A percentile compares a stretch with the other conserved stretches of the same genome.
Conservation (phyloP, 2,888 invertebrate genomes). For the Leistus spinibarbis region DNA sequence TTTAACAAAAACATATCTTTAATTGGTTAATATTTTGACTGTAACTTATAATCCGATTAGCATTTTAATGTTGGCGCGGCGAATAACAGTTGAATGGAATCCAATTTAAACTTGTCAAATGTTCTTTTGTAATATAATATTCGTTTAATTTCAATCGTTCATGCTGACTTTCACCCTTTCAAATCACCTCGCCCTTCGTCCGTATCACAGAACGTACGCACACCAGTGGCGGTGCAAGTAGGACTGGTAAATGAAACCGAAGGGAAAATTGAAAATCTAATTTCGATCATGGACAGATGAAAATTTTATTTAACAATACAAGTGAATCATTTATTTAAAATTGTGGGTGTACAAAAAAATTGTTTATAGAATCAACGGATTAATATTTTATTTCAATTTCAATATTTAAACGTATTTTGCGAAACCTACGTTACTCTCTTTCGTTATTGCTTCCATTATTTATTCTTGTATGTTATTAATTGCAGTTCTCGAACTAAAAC, state of each 20-base stretch:
- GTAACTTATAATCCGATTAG: conserved; percentile 56
- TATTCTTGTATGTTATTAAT: neutral
- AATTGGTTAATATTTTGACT: conserved; percentile 59
- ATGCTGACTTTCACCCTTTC: conserved; percentile 43
- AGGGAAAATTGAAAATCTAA: conserved; percentile 35
- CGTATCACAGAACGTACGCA: neutral
- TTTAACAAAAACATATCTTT: conserved; percentile 44
- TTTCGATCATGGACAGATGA: conserved; percentile 15
- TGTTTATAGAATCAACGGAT: conserved; percentile 37
- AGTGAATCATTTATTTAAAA: conserved; percentile 30
- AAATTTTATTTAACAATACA: conserved; percentile 36
- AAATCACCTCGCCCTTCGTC: conserved; percentile 24
- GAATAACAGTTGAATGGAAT: conserved; percentile 52
- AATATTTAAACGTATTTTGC: neutral
- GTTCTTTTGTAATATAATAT: conserved; percentile 59
- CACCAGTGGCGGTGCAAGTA: neutral
- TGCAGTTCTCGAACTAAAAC: no score
- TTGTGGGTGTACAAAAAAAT: conserved; percentile 4
- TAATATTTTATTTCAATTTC: conserved; percentile 17
- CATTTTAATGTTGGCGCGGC: conserved; percentile 57
- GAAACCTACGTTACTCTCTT: neutral
- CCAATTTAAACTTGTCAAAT: conserved; percentile 60
- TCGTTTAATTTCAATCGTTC: conserved; percentile 54
- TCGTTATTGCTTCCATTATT: neutral
- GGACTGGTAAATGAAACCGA: neutral